Percentiles rank a stretch among this genome's conserved stretches.
Conservation (phyloP, 2,888 invertebrate genomes). For the Platycheirus rosarum region DNA sequence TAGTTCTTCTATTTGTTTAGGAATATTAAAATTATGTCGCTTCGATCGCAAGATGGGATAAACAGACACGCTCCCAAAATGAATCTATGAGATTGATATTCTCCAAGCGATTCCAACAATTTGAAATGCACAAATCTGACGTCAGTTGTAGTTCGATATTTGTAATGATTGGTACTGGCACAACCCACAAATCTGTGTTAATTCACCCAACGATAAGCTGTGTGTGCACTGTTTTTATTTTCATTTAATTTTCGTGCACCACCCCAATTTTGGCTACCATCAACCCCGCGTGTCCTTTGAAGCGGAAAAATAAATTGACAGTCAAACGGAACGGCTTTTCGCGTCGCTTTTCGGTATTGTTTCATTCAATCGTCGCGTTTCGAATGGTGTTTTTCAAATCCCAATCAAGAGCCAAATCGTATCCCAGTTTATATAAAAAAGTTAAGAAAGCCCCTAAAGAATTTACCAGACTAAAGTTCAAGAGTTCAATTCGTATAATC, state of each 20-base stretch:
- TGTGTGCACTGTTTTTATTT: constrained; percentile 56
- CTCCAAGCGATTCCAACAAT: constrained; percentile 53
- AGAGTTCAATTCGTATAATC: constrained; percentile 11
- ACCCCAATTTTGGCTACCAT: not conserved
- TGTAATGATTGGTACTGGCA: constrained; percentile 82
- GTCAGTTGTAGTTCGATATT: constrained; percentile 83
- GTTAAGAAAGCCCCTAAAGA: not conserved
- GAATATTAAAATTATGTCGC: constrained; percentile 40
- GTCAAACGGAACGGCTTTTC: constrained; percentile 1
- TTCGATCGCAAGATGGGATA: constrained; percentile 23
- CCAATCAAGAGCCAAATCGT: not conserved
- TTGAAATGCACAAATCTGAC: constrained; percentile 76
- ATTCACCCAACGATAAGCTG: constrained; percentile 43
- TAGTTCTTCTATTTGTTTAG: not conserved
- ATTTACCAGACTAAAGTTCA: not conserved
- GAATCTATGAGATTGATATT: constrained; percentile 29
- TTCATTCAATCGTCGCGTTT: not conserved
- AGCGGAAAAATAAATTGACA: not conserved
- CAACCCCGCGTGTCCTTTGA: constrained; percentile 1
- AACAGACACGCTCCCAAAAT: not conserved
- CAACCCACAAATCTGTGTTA: constrained; percentile 69
- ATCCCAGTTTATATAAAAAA: too few relatives aligned
- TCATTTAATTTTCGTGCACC: constrained; percentile 53
- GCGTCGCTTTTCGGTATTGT: not conserved
- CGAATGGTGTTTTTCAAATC: not conserved